Conservation (phyloP, 2,113 vertebrate genomes). For the Myotis davidii region DNA sequence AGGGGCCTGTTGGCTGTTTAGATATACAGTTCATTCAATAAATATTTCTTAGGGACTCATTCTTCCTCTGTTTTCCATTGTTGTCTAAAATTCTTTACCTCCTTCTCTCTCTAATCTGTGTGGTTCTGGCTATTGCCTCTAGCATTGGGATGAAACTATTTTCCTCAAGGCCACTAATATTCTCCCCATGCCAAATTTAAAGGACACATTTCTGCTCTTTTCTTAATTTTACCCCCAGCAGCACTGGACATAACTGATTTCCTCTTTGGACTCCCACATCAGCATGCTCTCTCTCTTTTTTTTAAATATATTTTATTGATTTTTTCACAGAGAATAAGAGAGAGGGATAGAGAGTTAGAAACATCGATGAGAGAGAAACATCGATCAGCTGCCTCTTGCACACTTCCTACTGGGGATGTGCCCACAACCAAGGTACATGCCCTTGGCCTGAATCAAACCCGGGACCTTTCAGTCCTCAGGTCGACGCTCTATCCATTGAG, state of each 20-base stretch:
- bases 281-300: background rate
- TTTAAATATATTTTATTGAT: no score
- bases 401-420: no score
- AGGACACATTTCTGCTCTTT: background rate
- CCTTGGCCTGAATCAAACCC: no score
- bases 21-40: background rate
- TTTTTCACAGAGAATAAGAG: no score
- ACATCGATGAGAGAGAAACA: no score
- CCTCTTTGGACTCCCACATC: background rate
- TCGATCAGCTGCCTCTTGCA: no score
- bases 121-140: background rate
- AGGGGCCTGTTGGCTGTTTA: background rate
- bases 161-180: background rate
- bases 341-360: no score
- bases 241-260: background rate
- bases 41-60: background rate
- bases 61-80: background rate
- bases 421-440: no score
- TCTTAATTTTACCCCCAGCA: background rate
- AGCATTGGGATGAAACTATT: background rate
- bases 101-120: background rate
- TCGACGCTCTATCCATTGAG: no score
- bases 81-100: background rate
- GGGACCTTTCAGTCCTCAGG: no score
- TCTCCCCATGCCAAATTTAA: background rate